These are phyloP conservation scores for Tragelaphus imberbis DNA, from an alignment of 2,113 vertebrate species.

Conservation along the genomic window DNA sequence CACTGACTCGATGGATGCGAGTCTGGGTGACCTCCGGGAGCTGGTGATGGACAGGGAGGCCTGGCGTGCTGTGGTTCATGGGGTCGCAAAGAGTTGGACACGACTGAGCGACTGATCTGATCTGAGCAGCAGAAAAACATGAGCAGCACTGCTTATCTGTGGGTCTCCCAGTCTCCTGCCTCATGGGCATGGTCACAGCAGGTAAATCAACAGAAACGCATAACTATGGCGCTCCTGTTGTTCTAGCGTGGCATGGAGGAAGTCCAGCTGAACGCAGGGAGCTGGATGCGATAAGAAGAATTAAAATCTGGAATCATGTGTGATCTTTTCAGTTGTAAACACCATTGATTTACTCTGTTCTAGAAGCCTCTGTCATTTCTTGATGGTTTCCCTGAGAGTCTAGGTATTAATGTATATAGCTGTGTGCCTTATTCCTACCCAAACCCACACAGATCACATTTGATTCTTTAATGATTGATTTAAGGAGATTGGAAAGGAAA, in stretches of 20 bases:
- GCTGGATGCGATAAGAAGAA: background rate
- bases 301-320: rapidly evolving
- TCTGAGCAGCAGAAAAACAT: background rate
- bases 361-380: rapidly evolving
- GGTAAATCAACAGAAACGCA: background rate
- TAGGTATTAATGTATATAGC: background rate
- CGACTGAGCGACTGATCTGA: too few species aligned
- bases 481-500: background rate
- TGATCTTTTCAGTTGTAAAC: background rate
- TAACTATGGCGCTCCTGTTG: rapidly evolving
- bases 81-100: too few species aligned
- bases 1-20: too few species aligned
- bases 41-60: too few species aligned
- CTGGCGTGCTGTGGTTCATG: too few species aligned
- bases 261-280: background rate
- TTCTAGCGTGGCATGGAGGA: rapidly evolving
- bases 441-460: background rate
- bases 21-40: too few species aligned
- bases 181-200: background rate
- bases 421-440: background rate
- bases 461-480: background rate
- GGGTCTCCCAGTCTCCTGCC: background rate
- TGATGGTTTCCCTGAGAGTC: background rate
- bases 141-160: rapidly evolving
- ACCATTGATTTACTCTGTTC: background rate